Evolutionary conservation across 2,113 vertebrate genomes (phyloP), one percentile per base, ranked within the genome.

Genomic region (Pelecanus crispus): DNA sequence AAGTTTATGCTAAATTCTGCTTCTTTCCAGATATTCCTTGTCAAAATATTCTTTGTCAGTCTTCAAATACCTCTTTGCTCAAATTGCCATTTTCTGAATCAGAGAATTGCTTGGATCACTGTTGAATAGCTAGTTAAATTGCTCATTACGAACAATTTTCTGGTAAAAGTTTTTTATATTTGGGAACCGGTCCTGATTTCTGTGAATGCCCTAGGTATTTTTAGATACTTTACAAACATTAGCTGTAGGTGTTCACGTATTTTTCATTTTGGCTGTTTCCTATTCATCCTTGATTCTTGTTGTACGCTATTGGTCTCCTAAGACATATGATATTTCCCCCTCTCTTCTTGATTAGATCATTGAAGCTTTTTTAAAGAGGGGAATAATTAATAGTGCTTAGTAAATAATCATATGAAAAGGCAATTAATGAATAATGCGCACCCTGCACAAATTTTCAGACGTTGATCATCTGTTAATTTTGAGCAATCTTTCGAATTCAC

Each of bases 361-460:
- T 92, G 86, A 90, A 86, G 80, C 40, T 84, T 62, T 94, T 88
- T 88, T 25, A 66, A 95, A 84, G 63, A 71, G 68, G 82, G 24
- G 59, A 77, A 45, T 90, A 94, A 95, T 86, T 92, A 92, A 90
- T 93, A 92, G 42, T 40, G 52, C 40, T 81, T 74, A 63, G 72
- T 92, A 88, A 92, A 94, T 92, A 94, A 96, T 52, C 72, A 88
- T 71, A 79, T 77, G 53, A 95, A 92, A 94, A 94, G 86, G 65
- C 80, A 81, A 86, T 95, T 96, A 95, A 95, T 94, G 92, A 96
- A 86, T 85, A 92, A 79, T 79, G 66, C 50, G 81, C 95, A 90
- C 52, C 85, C 85, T 50, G 88, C 52, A 93, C 40, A 47, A 79
- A 68, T 92, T 92, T 84, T 89, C 88, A 92, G 88, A 36, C 90